Evolutionary conservation across 37 sponge, comb jelly and placozoan genomes (phyloP), one percentile per base, ranked within the genome.

Genomic region (Bolinopsis microptera): DNA sequence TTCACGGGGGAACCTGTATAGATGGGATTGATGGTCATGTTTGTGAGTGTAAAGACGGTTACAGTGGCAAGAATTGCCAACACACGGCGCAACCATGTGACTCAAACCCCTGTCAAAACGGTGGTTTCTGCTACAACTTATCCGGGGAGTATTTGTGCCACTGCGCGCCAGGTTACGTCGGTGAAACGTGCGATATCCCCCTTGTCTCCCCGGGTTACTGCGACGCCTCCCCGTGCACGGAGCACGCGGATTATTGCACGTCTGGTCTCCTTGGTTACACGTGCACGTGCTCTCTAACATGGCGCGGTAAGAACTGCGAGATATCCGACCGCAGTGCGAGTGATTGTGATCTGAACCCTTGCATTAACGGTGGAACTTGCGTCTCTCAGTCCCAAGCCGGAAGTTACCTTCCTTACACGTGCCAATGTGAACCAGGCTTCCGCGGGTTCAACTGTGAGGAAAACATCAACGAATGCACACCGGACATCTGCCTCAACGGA

Each of bases 391-490:
- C 35, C 33, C 33, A 77, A 13, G 61, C 61, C 13, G 61, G 61
- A 18, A 32, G 80, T 33, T 77, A 32, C 80, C 27, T 77, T 21
- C 90, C 61, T 40, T 86, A 41, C 61, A 38, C n/a, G 28, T 86
- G 90, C 31, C 40, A 41, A n/a, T 86, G 90, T 27, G 90, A 86
- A 34, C 38, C 34, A 21, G 90, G 90, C 5, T 86, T 86, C 28
- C 8, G 48, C 0, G 90, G 90, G 36, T n/a, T 28, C 48, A 35
- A 86, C 9, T 86, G 90, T 30, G 90, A 86, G 90, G 90, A 86
- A 26, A 39, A 41, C 30, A 40, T 39, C 0, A 41, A 39, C 90
- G 61, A 41, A 30, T 86, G 90, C 26, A 27, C 90, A 28, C 3
- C 90, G 8, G 61, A 34, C 28, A 22, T 28, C 28, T 86, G 90